Percentiles rank a stretch among this genome's conserved stretches.
Conservation (phyloP, 2,888 invertebrate species). For the Agriopis marginaria region DNA sequence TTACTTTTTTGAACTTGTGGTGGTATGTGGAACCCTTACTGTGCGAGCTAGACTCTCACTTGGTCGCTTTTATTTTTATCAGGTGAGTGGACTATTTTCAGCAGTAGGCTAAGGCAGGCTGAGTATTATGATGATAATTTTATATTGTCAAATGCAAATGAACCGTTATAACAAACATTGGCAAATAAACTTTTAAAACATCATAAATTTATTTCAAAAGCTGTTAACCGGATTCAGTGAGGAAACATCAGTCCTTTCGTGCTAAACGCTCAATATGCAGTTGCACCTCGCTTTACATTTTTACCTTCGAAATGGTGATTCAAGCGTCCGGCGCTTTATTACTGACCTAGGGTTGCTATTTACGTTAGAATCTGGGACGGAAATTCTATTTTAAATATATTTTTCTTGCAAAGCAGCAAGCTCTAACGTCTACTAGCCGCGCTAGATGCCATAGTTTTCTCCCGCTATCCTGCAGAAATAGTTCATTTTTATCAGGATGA, state of each 20-base stretch:
- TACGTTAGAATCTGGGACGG: constrained; percentile 4
- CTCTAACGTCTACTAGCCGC: not conserved
- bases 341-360: constrained; percentile 14
- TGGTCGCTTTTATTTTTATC: too few relatives aligned
- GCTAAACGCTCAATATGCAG: constrained; percentile 29
- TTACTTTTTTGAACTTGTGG: too few relatives aligned
- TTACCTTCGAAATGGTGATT: constrained; percentile 32
- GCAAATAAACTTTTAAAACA: not conserved
- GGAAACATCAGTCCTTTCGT: constrained; percentile 16
- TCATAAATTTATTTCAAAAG: constrained; percentile 1
- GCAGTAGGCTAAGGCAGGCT: too few relatives aligned
- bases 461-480: too few relatives aligned
- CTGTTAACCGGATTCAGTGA: constrained; percentile 15
- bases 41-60: too few relatives aligned
- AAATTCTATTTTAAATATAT: constrained; percentile 7
- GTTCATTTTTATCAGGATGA: too few relatives aligned
- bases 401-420: not conserved
- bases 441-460: too few relatives aligned
- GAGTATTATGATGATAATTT: too few relatives aligned
- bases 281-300: constrained; percentile 25
- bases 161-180: not conserved
- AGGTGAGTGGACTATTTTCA: too few relatives aligned
- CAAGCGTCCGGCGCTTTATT: constrained; percentile 28
- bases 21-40: too few relatives aligned
- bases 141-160: not conserved